A percentile compares a stretch with the other conserved stretches of the same genome.
Conservation (phyloP, 2,888 invertebrate genomes). For the Aleiodes leptofemur region DNA sequence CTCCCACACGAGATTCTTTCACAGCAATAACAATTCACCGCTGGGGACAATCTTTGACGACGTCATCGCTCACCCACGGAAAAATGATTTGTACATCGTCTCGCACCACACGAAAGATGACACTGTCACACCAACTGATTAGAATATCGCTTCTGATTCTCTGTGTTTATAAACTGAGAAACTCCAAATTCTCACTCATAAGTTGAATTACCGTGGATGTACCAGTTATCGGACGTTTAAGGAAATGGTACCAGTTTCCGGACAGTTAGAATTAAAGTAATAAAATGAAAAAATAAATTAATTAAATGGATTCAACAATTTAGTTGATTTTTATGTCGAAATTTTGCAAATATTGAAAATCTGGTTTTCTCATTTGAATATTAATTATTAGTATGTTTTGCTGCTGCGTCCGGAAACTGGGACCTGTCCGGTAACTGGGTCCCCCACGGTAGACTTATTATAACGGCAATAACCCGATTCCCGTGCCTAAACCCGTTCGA, state of each 20-base stretch:
- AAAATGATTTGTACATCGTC: slow-evolving; percentile 92
- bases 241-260: no score
- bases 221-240: no score
- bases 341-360: no score
- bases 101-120: slow-evolving; percentile 92
- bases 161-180: slow-evolving; percentile 83
- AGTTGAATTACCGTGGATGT: slow-evolving; percentile 88
- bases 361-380: no score
- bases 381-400: no score
- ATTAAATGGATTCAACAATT: no score
- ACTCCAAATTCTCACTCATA: slow-evolving; percentile 90
- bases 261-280: no score
- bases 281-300: no score
- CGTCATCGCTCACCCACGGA: slow-evolving; percentile 86
- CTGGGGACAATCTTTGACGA: slow-evolving; percentile 94
- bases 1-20: slow-evolving; percentile 76
- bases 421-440: no score
- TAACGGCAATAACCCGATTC: slow-evolving; percentile 87
- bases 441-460: no score
- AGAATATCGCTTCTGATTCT: slow-evolving; percentile 89
- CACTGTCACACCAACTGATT: slow-evolving; percentile 93
- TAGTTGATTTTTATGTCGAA: no score
- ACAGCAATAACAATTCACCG: slow-evolving; percentile 79
- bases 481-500: slow-evolving; percentile 94
- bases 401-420: no score